phyloP scores from a whole-genome alignment of 2,797 vertebrate species.

The Gadopsis marmoratus region DNA sequence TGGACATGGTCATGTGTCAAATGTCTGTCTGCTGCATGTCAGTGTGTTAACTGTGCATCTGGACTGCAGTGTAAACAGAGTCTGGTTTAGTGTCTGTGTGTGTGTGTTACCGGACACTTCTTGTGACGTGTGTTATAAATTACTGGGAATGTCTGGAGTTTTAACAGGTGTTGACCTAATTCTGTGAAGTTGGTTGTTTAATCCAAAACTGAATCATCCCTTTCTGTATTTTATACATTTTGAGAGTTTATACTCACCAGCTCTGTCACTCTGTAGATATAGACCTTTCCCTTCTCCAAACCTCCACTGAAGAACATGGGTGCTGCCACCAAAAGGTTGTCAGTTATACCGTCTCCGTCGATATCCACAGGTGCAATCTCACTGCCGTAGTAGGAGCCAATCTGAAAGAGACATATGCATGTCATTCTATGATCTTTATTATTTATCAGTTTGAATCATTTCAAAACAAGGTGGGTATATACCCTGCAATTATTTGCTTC shows the following conservation, averaged over 20 bases:
- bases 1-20: conserved; percentile 69
- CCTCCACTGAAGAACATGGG: conserved; percentile 98
- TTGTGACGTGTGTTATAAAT: conserved; percentile 49
- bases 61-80: conserved; percentile 35
- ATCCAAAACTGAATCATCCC: conserved; percentile 11
- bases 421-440: not conserved
- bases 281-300: conserved; percentile 93
- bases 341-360: conserved; percentile 90
- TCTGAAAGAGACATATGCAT: conserved; percentile 82
- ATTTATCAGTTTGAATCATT: conserved; percentile 4
- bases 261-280: conserved; percentile 89
- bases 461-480: not conserved
- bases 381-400: conserved; percentile 97
- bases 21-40: conserved; percentile 57
- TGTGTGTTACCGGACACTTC: conserved; percentile 44
- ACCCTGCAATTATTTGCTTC: not conserved
- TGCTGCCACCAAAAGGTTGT: conserved; percentile 93
- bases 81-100: conserved; percentile 45
- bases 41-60: conserved; percentile 50
- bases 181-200: not conserved
- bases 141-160: conserved; percentile 52
- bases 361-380: conserved; percentile 93
- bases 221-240: conserved; percentile 16
- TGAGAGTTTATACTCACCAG: conserved; percentile 74
- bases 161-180: conserved; percentile 69